Base-by-base conservation (phyloP, 2,797 vertebrate genomes). In the Silurus aristotelis region DNA sequence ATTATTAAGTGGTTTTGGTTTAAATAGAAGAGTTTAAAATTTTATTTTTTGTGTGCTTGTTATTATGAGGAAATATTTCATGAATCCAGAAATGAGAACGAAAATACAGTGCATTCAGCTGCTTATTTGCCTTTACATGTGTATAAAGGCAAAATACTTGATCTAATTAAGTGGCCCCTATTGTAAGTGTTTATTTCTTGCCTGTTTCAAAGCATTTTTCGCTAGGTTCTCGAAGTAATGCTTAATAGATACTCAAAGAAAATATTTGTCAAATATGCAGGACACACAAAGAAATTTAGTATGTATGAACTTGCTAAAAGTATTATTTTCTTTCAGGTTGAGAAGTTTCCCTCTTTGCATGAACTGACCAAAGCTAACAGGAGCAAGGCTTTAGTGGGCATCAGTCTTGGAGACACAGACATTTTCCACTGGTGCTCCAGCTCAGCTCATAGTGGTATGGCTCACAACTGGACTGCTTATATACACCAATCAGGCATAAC, bases 391-490 rank as follows among this genome's bases (percentile, higher is more conserved):
- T 56, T 66, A 56, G 83, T 90, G 64, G 85, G 89, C 2, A 80
- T 83, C 55, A 81, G 82, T n/a, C 78, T 90, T 71, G 38, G 70
- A 70, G 80, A 89, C 70, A 84, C 84, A 6, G 82, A 88, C 72
- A 88, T 75, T 14, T 87, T 83, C 73, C 88, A 87, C 72, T 89
- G 88, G 91, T 84, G 72, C 83, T 72, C 87, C 58, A 81, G 77
- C 56, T 85, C 75, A 20, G 82, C 72, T 12, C 27, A 85, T 25
- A 82, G 63, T 64, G 31, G 56, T 70, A 79, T 75, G n/a, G 60
- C 60, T 20, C 55, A 86, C 60, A 86, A 20, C 10, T 7, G 25
- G 19, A 31, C 15, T 38, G 55, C 38, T 61, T 8, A 84, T 83
- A 7, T 52, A 52, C 48, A 7, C 10, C 48, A 10, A 52, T 52